These are phyloP conservation scores for Sebastes schlegelii DNA, from an alignment of 2,113 vertebrate species.

Conservation along the genomic window DNA sequence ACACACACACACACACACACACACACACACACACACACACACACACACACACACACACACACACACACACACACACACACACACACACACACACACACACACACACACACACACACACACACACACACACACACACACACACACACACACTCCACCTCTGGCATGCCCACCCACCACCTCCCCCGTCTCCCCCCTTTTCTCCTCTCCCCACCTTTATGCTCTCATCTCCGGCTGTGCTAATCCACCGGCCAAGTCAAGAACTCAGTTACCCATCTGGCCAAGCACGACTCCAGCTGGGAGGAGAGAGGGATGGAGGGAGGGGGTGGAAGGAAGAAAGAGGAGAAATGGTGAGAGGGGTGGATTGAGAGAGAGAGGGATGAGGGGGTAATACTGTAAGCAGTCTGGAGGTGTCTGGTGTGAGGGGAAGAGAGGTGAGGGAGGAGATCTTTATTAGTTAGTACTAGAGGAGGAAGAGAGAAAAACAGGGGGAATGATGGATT, in stretches of 20 bases:
- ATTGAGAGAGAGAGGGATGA: slow-evolving; percentile 77
- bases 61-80: slow-evolving; percentile 25
- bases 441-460: slow-evolving; percentile 7
- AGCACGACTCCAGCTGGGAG: slow-evolving; percentile 84
- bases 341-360: slow-evolving; percentile 74
- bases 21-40: slow-evolving; percentile 29
- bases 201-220: slow-evolving; percentile 62
- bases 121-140: slow-evolving; percentile 27
- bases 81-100: slow-evolving; percentile 31
- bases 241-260: slow-evolving; percentile 82
- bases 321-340: slow-evolving; percentile 69
- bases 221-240: slow-evolving; percentile 80
- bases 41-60: slow-evolving; percentile 27
- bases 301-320: slow-evolving; percentile 79
- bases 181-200: slow-evolving; percentile 41
- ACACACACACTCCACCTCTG: slow-evolving; percentile 64
- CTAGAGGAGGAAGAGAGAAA: slow-evolving; percentile 17
- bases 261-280: slow-evolving; percentile 88
- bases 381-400: slow-evolving; percentile 46
- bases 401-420: slow-evolving; percentile 14
- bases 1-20: slow-evolving; percentile 35
- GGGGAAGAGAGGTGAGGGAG: slow-evolving; percentile 3
- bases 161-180: slow-evolving; percentile 74
- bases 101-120: slow-evolving; percentile 22
- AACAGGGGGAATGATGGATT: background rate